Evolutionary conservation across 2,797 vertebrate genomes (phyloP), one percentile per base, ranked within the genome.

Genomic region (Bradypodion pumilum): DNA sequence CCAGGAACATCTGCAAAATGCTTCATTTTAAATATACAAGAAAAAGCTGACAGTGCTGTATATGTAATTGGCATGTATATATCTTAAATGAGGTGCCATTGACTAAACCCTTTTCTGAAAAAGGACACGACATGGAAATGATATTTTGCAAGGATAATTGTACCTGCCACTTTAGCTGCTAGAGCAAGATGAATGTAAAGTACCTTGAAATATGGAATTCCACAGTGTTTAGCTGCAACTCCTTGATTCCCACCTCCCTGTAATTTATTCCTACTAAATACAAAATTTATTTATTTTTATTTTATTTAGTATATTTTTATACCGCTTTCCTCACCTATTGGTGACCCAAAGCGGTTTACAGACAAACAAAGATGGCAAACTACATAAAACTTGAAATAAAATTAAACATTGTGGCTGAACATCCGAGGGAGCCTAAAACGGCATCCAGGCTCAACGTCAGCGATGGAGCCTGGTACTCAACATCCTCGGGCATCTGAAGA

Each of bases 1-100:
- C 68, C 63, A 85, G 32, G 70, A 91, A 32, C 81, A 85, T 74
- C 86, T 91, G 81, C 40, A 70, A 79, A 80, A 79, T 73, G 42
- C 83, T 4, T 1, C 73, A 56, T 81, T 2, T 80, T 85, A 85
- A 78, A 88, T 46, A 42, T 78, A 69, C 27, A 80, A 81, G 62
- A 52, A 72, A 85, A 40, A 32, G 46, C 8, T 7, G 72, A 52
- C 42, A 23, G 68, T 32, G 9, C 42, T 40, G 66, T 87, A 78
- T 85, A 62, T 77, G 73, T 74, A 85, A 81, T 35, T 86, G 85
- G 76, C 60, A 84, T 1, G 10, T 85, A 70, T 2, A 21, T 40
- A 29, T 35, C 78, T 78, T 49, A 73, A 88, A 76, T 80, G 49
- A 88, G 42, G 69, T 65, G 49, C 69, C 74, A 42, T 23, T 85